Base-by-base conservation (phyloP, 2,888 invertebrate genomes). In the Creontiades dilutus region DNA sequence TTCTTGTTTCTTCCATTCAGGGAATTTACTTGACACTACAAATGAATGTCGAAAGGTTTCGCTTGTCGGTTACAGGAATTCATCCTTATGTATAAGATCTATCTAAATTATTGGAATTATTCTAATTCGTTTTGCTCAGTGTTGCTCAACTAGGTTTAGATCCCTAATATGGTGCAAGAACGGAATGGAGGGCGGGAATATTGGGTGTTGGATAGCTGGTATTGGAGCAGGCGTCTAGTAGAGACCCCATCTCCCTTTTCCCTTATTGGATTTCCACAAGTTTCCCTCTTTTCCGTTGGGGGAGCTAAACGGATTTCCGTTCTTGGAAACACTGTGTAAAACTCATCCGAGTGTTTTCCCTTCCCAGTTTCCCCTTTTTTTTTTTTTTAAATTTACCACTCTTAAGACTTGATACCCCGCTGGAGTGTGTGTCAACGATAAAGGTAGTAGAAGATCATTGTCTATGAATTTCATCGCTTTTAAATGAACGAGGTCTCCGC, bases 261-360 rank as follows among this genome's bases (percentile, higher is more conserved):
- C 68, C 27, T 68, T 68, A 68, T 68, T 68, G 27, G 68, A 68
- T 68, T 68, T 68, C 68, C 68, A 68, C 68, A 68, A 68, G 23
- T 68, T 68, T 68, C 68, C 23, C 23, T 27, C 68, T 19, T 23
- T 68, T 23, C 68, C 68, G 23, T 68, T 27, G 68, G 68, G 27
- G 68, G 13, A 68, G 23, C 68, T 68, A 68, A 68, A 19, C 9
- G 23, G 19, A 68, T 68, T 68, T 68, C 19, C 23, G n/a, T 23
- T 23, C 68, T 68, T 19, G 19, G 16, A 11, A 52, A 52, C 52
- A 52, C 52, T 14, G 52, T 16, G 52, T 57, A n/a, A 68, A 68
- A 68, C 68, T 68, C 23, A 68, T 68, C 68, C 68, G 13, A 68
- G 23, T 5, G 23, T 68, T 68, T 68, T 23, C 23, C 27, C 9